phyloP scores from a whole-genome alignment of 2,888 invertebrate species.

The Alviniconcha strummeri region DNA sequence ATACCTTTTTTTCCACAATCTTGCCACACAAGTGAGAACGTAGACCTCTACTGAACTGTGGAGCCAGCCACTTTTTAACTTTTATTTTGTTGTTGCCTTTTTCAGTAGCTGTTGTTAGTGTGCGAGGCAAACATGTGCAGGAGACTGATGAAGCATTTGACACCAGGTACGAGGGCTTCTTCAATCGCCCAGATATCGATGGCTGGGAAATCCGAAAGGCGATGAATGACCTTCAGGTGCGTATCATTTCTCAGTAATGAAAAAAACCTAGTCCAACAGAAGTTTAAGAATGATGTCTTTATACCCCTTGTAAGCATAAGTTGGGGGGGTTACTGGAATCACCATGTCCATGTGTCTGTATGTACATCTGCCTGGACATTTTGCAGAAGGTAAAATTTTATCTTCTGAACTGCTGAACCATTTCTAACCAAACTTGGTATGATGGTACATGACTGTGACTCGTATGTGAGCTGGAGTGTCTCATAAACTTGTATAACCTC shows the following conservation, averaged over 20 bases:
- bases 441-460: no score
- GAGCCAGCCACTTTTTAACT: no score
- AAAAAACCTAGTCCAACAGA: no score
- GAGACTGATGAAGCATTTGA: slow-evolving; percentile 63
- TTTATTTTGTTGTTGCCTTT: background rate
- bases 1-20: no score
- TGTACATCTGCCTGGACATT: background rate
- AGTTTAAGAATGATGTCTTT: background rate
- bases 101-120: slow-evolving; percentile 30
- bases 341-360: background rate
- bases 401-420: no score
- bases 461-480: no score
- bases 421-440: no score
- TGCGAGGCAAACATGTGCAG: slow-evolving; percentile 40
- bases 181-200: slow-evolving; percentile 91
- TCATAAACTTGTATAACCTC: no score
- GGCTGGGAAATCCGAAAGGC: slow-evolving; percentile 93
- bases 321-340: background rate
- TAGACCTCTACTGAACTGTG: no score
- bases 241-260: no score
- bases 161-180: slow-evolving; percentile 78
- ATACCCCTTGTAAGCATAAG: no score
- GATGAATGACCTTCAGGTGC: slow-evolving; percentile 78
- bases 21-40: no score
- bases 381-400: background rate